Conservation (phyloP, 1,140 invertebrate genomes). For the Rhynchophorus ferrugineus region DNA sequence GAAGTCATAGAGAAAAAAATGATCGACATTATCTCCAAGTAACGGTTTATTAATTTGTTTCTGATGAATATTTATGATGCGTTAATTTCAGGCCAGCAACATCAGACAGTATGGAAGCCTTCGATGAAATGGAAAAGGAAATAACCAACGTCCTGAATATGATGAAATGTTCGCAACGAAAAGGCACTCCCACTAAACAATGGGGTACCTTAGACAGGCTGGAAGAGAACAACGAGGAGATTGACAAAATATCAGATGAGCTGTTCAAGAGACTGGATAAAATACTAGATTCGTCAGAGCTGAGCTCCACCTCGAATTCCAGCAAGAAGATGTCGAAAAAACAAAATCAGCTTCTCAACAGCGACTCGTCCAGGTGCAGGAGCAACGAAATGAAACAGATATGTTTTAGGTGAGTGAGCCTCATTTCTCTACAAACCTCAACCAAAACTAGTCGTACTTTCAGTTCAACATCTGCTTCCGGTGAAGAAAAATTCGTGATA, state of each 20-base stretch:
- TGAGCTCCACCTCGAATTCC: too few species aligned
- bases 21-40: slow-evolving; percentile 27
- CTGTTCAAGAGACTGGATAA: slow-evolving; percentile 19
- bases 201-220: neutral
- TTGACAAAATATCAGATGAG: slow-evolving; percentile 15
- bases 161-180: slow-evolving; percentile 15
- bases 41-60: neutral
- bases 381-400: slow-evolving; percentile 14
- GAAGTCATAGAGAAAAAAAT: slow-evolving; percentile 34
- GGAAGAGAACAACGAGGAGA: slow-evolving; percentile 8
- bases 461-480: slow-evolving; percentile 13
- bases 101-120: slow-evolving; percentile 24
- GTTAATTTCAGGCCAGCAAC: slow-evolving; percentile 12
- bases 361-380: neutral
- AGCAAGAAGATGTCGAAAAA: slow-evolving; percentile 4
- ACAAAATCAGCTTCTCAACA: neutral
- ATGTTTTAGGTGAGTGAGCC: slow-evolving; percentile 8
- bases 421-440: neutral
- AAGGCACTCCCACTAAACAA: neutral
- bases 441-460: neutral
- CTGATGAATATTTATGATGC: too few species aligned
- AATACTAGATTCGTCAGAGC: slow-evolving; percentile 16
- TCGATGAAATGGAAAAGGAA: slow-evolving; percentile 32
- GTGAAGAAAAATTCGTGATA: slow-evolving; percentile 16
- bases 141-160: slow-evolving; percentile 29